These are phyloP conservation scores for Pristionchus japonicus DNA, from an alignment of 2,888 invertebrate species.

Conservation along the genomic window DNA sequence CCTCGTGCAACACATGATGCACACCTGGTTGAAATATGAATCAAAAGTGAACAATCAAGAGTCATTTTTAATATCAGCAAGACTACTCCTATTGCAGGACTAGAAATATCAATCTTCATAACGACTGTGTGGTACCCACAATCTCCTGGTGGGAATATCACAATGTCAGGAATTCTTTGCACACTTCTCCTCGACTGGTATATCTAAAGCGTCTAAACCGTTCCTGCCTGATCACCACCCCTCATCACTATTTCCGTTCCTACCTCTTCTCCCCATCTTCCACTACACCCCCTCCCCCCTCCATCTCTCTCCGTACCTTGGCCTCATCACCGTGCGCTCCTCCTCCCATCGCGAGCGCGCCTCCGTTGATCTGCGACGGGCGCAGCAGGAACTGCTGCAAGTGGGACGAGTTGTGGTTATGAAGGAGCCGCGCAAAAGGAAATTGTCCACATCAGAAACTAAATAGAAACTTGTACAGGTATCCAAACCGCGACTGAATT, in stretches of 20 bases:
- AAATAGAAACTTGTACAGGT: too few relatives aligned
- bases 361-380: slow-evolving; percentile 36
- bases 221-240: background rate
- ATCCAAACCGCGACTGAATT: too few relatives aligned
- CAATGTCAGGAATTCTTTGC: background rate
- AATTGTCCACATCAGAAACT: too few relatives aligned
- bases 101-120: too few relatives aligned
- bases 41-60: too few relatives aligned
- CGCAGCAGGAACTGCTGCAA: slow-evolving; percentile 37
- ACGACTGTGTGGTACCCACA: background rate
- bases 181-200: background rate
- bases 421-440: too few relatives aligned
- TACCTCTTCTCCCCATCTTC: background rate
- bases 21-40: too few relatives aligned
- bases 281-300: background rate
- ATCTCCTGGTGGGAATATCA: background rate
- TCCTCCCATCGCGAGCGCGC: background rate
- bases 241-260: background rate
- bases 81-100: too few relatives aligned
- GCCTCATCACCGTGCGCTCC: background rate
- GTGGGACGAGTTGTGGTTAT: background rate
- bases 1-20: too few relatives aligned
- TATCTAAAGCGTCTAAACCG: too few relatives aligned
- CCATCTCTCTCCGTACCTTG: background rate
- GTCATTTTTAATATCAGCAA: too few relatives aligned